These are phyloP conservation scores for Nineta flava DNA, from an alignment of 2,888 invertebrate species.

Conservation along the genomic window DNA sequence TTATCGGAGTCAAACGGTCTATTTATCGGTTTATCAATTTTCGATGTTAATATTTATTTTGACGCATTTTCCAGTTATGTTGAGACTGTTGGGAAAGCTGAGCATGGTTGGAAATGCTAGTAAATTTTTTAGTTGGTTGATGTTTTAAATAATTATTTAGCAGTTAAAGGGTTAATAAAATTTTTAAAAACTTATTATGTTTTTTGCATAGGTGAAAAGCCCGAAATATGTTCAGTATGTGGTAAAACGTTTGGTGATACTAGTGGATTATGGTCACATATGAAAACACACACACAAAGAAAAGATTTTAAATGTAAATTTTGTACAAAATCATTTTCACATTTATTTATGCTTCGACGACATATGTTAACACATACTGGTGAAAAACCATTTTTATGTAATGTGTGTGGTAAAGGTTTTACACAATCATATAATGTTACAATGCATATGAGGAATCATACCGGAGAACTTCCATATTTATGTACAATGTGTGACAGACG, in stretches of 20 bases:
- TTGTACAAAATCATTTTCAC: slow-evolving; percentile 20
- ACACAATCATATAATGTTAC: slow-evolving; percentile 22
- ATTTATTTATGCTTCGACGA: slow-evolving; percentile 20
- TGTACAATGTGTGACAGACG: slow-evolving; percentile 16
- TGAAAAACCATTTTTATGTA: slow-evolving; percentile 19
- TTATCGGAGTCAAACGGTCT: too few species aligned
- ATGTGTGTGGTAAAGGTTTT: slow-evolving; percentile 20
- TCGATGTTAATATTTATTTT: too few species aligned
- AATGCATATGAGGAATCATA: slow-evolving; percentile 20
- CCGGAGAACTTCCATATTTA: slow-evolving; percentile 20
- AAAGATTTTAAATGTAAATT: slow-evolving; percentile 20
- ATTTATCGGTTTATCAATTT: too few species aligned
- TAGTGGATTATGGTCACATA: slow-evolving; percentile 15
- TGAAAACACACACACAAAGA: slow-evolving; percentile 20
- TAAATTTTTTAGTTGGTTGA: too few species aligned
- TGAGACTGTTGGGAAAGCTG: too few species aligned
- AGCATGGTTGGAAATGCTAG: too few species aligned
- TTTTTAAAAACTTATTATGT: too few species aligned
- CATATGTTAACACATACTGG: slow-evolving; percentile 22
- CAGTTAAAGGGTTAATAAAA: too few species aligned
- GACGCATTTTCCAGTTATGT: too few species aligned
- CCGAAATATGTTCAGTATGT: slow-evolving; percentile 17
- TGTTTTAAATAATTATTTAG: too few species aligned
- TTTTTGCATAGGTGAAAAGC: slow-evolving; percentile 20
- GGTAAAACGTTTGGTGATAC: slow-evolving; percentile 21